phyloP scores from a whole-genome alignment of 2,113 vertebrate species.

The Axis porcinus region DNA sequence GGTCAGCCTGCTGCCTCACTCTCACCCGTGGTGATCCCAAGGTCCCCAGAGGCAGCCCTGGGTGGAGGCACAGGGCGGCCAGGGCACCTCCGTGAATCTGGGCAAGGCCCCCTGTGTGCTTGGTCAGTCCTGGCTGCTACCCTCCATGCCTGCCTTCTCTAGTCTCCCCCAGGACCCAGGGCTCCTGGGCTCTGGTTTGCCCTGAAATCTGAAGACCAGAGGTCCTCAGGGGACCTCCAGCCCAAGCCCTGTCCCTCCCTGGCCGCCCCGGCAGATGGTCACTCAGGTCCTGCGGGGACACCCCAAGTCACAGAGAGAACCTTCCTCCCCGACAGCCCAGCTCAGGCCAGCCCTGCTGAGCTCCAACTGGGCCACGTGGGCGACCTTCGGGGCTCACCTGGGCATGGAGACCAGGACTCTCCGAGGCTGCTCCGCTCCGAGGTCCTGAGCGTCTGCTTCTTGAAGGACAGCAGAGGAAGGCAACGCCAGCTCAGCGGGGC shows the following conservation, averaged over 20 bases:
- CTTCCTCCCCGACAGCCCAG: fast-evolving
- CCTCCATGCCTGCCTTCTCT: not conserved
- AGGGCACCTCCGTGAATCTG: fast-evolving
- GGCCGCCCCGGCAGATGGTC: not conserved
- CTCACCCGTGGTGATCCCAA: not conserved
- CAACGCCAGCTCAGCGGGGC: fast-evolving
- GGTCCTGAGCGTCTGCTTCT: fast-evolving
- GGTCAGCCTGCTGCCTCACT: not conserved
- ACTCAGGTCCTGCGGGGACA: not conserved
- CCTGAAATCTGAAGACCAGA: not conserved
- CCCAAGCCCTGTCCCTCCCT: not conserved
- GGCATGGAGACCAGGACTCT: not conserved
- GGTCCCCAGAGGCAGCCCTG: not conserved
- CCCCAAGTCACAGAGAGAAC: too few species aligned
- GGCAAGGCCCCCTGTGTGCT: too few species aligned
- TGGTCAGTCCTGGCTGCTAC: fast-evolving
- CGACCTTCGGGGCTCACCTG: not conserved
- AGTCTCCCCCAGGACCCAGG: too few species aligned
- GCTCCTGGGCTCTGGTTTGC: not conserved
- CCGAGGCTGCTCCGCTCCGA: fast-evolving
- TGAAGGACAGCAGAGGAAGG: not conserved
- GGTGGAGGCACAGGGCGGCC: too few species aligned
- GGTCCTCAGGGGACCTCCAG: not conserved
- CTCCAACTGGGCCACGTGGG: not conserved
- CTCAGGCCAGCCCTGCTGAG: not conserved